Evolutionary conservation across 2,888 invertebrate species (phyloP).

Genomic region (Didymodactylos carnosus): DNA sequence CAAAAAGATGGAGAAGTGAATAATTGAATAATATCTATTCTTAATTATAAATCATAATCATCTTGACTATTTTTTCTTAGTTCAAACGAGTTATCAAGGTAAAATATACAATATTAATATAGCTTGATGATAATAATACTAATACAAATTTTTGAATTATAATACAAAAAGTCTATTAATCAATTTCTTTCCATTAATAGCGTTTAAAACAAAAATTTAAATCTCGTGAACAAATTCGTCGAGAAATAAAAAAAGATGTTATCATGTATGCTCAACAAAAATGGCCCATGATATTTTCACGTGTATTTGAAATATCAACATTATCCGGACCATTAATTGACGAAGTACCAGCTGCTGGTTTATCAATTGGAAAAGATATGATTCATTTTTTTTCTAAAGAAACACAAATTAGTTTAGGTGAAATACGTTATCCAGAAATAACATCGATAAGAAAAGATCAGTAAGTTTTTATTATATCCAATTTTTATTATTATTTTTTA

Average conservation of each 20-base stretch:
- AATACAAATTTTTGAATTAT: neutral
- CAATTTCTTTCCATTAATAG: neutral
- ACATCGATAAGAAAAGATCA: neutral
- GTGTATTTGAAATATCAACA: constrained; percentile 77
- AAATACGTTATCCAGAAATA: neutral
- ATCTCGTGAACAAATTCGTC: neutral
- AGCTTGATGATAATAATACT: too few relatives aligned
- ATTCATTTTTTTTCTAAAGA: neutral
- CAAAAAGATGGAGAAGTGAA: neutral
- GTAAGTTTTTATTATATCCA: neutral
- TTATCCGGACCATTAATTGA: neutral
- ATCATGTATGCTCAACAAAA: constrained; percentile 95
- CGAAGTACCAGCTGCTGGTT: neutral
- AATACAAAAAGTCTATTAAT: neutral
- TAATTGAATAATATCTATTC: neutral
- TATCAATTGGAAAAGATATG: neutral
- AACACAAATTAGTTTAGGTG: neutral
- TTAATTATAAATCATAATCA: neutral
- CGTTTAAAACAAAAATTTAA: neutral
- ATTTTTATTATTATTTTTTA: too few relatives aligned
- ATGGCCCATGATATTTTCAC: constrained; percentile 88
- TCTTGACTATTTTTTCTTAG: too few relatives aligned
- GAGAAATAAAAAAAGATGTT: constrained; percentile 47
- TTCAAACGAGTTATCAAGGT: too few relatives aligned
- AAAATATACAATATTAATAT: too few relatives aligned